Conservation (phyloP, 2,113 vertebrate genomes). For the Callionymus lyra region DNA sequence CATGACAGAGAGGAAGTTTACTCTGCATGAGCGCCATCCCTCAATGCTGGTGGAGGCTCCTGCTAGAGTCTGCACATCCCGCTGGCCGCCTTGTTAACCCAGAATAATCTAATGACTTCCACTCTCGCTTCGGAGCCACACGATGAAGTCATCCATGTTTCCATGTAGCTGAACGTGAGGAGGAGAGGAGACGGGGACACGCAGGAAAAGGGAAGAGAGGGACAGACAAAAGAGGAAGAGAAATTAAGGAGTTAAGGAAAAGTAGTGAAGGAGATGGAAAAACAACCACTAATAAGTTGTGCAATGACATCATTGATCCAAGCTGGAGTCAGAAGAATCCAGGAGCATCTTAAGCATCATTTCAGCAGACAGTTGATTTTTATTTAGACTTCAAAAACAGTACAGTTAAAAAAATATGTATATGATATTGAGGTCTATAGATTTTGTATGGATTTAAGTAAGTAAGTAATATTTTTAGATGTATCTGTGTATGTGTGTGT, state of each 20-base stretch:
- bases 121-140: slow-evolving; percentile 45
- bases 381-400: too few species aligned
- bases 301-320: not conserved
- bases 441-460: too few species aligned
- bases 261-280: slow-evolving; percentile 3
- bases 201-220: slow-evolving; percentile 4
- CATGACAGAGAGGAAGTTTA: slow-evolving; percentile 48
- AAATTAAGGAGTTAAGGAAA: slow-evolving; percentile 1
- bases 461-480: too few species aligned
- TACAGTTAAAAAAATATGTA: too few species aligned
- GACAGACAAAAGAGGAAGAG: slow-evolving; percentile 7
- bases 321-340: not conserved
- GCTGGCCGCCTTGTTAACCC: slow-evolving; percentile 57
- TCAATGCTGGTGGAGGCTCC: slow-evolving; percentile 36
- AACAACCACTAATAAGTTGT: slow-evolving; percentile 24
- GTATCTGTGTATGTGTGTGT: too few species aligned
- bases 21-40: slow-evolving; percentile 57
- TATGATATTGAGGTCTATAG: too few species aligned
- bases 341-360: too few species aligned
- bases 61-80: slow-evolving; percentile 59
- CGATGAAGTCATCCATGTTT: slow-evolving; percentile 60
- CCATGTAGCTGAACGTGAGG: slow-evolving; percentile 40
- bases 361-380: too few species aligned
- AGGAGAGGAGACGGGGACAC: slow-evolving; percentile 3
- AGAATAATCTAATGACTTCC: slow-evolving; percentile 61